phyloP scores from a whole-genome alignment of 2,888 invertebrate genomes.

The Mythimna impura region DNA sequence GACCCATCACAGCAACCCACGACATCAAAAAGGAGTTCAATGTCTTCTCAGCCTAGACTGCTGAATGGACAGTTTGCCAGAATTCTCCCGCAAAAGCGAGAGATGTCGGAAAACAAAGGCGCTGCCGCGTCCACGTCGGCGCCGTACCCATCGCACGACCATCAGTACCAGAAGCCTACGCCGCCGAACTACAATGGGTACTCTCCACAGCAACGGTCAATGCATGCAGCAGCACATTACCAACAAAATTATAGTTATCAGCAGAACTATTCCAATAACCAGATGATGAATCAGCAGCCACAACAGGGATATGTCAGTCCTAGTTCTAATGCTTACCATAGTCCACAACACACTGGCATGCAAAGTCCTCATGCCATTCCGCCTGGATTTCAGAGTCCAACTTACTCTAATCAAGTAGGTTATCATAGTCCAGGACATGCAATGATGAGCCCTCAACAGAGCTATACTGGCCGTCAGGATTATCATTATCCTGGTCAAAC shows the following conservation, averaged over 20 bases:
- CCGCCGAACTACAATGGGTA: slow-evolving; percentile 81
- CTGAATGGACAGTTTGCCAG: slow-evolving; percentile 86
- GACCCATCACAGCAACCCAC: slow-evolving; percentile 81
- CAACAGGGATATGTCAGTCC: slow-evolving; percentile 82
- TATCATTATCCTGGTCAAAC: slow-evolving; percentile 82
- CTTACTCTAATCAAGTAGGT: slow-evolving; percentile 83
- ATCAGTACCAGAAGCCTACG: slow-evolving; percentile 86
- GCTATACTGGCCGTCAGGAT: slow-evolving; percentile 80
- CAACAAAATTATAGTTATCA: slow-evolving; percentile 85
- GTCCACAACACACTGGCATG: slow-evolving; percentile 84
- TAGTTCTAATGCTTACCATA: slow-evolving; percentile 82
- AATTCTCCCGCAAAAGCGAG: slow-evolving; percentile 77
- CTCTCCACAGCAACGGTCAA: slow-evolving; percentile 83
- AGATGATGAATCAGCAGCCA: slow-evolving; percentile 79
- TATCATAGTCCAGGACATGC: slow-evolving; percentile 84
- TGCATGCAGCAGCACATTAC: slow-evolving; percentile 79
- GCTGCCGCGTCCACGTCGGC: slow-evolving; percentile 72
- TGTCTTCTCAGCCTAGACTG: slow-evolving; percentile 79
- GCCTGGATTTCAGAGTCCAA: slow-evolving; percentile 85
- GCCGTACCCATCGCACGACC: slow-evolving; percentile 86
- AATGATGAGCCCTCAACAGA: slow-evolving; percentile 86
- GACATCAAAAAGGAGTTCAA: slow-evolving; percentile 83
- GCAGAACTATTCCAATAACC: slow-evolving; percentile 81
- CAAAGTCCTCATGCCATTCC: slow-evolving; percentile 85
- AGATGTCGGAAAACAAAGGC: slow-evolving; percentile 77